Conservation (phyloP, 2,113 vertebrate species). For the Microcebus murinus region DNA sequence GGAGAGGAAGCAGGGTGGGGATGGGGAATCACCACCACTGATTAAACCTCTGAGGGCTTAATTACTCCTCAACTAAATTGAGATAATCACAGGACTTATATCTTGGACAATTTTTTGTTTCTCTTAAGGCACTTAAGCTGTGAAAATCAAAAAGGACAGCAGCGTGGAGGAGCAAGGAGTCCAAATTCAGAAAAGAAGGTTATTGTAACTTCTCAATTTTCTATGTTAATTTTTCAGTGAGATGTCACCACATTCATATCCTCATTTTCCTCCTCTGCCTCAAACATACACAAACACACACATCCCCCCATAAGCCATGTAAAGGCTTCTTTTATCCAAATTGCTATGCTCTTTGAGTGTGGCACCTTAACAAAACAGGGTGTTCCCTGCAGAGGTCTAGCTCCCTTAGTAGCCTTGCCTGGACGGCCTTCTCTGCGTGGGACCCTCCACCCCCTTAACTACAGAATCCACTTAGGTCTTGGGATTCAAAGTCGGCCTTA, state of each 20-base stretch:
- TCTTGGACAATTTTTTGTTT: background rate
- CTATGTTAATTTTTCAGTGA: background rate
- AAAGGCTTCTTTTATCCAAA: background rate
- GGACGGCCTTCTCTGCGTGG: background rate
- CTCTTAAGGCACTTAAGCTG: background rate
- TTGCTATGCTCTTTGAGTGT: background rate
- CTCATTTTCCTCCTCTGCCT: conserved; percentile 12
- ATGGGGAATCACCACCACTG: background rate
- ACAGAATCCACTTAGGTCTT: background rate
- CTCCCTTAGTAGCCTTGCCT: background rate
- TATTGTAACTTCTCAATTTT: conserved; percentile 32
- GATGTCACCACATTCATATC: background rate
- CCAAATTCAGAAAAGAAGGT: background rate
- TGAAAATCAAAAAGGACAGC: background rate
- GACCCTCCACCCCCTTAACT: background rate
- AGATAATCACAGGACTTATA: background rate
- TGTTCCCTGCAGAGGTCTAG: background rate
- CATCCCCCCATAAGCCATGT: background rate
- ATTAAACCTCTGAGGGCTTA: background rate
- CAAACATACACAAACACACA: background rate
- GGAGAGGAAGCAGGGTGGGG: background rate
- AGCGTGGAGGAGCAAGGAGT: background rate
- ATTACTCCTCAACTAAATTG: background rate
- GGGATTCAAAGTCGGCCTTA: background rate
- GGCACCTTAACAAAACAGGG: background rate